Evolutionary conservation across 2,888 invertebrate species (phyloP), one percentile per base, ranked within the genome.

Genomic region (Drosophila flavopinicola): DNA sequence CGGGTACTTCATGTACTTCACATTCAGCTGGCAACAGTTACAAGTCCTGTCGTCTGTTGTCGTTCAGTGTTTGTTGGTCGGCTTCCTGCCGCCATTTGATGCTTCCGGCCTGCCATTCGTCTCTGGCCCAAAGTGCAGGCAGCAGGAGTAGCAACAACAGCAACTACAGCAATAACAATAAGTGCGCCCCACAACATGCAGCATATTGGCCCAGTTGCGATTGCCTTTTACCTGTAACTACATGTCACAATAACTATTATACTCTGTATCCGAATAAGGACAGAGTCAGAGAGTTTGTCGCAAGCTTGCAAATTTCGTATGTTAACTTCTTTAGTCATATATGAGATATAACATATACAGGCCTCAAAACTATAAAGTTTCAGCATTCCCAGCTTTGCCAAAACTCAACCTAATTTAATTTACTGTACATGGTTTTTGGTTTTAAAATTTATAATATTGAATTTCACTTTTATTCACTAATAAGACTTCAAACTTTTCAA

Each of bases 71-170:
- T 78, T 76, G 84, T 60, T 73, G 57, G 35, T 73, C 66, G 61
- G 61, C 67, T 79, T 85, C 85, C 78, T 82, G 83, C 60, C 77
- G 82, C 66, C 80, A 73, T 78, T 79, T 71, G 56, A 64, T 59
- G 75, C 66, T 79, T 85, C 85, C 85, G 70, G 65, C 37, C 66
- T 64, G 67, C 58, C 79, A 71, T 58, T 56, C 75, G 44, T 37
- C 53, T 48, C 30, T 35, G 51, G 44, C 15, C 51, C 38, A 61
- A 57, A 57, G 72, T 59, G 58, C 66, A 49, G 6, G 7, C 47
- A 42, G 23, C 15, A 37, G 7, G n/a, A 23, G 24, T n/a, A 23
- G 15, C 23, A 48, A 15, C 11, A 24, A 17, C 17, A 17, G 9
- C n/a, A 6, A 30, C 17, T 44, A 37, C 27, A 24, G 4, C 9